Base-by-base conservation (phyloP, 2,797 vertebrate genomes). In the Microctenopoma lineatum region DNA sequence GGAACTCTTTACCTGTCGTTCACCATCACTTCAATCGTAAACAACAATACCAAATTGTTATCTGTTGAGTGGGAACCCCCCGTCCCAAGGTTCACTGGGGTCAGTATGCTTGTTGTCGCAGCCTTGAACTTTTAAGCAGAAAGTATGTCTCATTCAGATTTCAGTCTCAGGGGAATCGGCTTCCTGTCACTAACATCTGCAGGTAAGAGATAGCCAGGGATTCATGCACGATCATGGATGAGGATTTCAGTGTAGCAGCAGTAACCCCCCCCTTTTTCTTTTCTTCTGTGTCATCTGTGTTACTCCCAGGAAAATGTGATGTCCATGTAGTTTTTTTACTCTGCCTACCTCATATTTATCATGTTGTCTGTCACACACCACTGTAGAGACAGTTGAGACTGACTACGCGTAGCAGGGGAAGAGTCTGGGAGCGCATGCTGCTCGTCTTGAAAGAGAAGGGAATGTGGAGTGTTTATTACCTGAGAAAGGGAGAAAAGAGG, bases 91-190 rank as follows among this genome's bases (percentile, higher is more conserved):
- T 81, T 76, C 77, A 71, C 64, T 89, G 42, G 53, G 63, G 38
- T 59, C 79, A 55, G 54, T 62, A 13, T 48, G 57, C 54, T 59
- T 85, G 12, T 77, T 64, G 76, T 66, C 56, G 69, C 60, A 51
- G 81, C 79, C 81, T 85, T 89, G 81, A 90, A 89, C 86, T 85
- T 70, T 79, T 85, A 85, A 85, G 72, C 66, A 77, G 65, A 69
- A 82, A 81, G 70, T 87, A 85, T 84, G 84, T 90, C 90, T 91
- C 88, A 91, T 91, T 92, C 87, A 92, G 83, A 87, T 88, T 89
- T 86, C 70, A 88, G 77, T 84, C 64, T 48, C 80, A 80, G 78
- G 82, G 68, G 80, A 90, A 85, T 89, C 72, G 10, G 79, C 83
- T 77, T 75, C 72, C 70, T 70, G 81, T 84, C 73, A 63, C 83